Evolutionary conservation across 2,797 vertebrate species (phyloP).

Genomic region (Sebastiscus albofasciatus): DNA sequence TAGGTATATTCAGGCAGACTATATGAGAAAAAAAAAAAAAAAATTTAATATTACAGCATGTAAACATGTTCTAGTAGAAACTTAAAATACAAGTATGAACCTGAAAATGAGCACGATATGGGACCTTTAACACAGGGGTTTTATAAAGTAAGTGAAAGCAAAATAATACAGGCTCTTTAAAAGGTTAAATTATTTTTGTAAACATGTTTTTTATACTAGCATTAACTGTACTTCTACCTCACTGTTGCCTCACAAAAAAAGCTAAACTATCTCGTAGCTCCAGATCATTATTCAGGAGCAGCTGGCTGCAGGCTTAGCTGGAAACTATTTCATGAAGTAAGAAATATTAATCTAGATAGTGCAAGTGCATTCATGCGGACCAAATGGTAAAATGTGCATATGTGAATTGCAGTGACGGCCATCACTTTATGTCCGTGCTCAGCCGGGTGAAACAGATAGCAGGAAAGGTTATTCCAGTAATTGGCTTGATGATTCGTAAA

Average conservation of each 20-base stretch:
- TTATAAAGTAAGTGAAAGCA: background rate
- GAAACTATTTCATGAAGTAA: background rate
- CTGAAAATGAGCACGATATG: accelerated
- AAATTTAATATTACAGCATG: too few species aligned
- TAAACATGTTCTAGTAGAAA: too few species aligned
- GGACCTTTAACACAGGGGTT: accelerated
- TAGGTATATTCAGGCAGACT: too few species aligned
- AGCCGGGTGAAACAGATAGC: slow-evolving; percentile 2
- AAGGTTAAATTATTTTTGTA: background rate
- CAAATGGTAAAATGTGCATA: background rate
- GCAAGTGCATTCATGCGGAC: background rate
- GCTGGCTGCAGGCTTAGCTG: background rate
- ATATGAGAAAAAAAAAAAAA: too few species aligned
- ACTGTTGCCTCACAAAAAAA: background rate
- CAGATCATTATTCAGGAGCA: background rate
- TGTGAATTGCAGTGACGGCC: background rate
- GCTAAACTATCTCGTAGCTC: background rate
- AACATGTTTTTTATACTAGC: background rate
- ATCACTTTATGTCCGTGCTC: background rate
- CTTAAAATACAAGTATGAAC: too few species aligned
- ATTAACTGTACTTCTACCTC: background rate
- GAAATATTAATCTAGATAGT: background rate
- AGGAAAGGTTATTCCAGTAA: slow-evolving; percentile 37
- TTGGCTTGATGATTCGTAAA: slow-evolving; percentile 30
- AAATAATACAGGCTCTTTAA: background rate